These are phyloP conservation scores for Tragelaphus scriptus DNA, from an alignment of 2,113 vertebrate genomes.

Conservation along the genomic window DNA sequence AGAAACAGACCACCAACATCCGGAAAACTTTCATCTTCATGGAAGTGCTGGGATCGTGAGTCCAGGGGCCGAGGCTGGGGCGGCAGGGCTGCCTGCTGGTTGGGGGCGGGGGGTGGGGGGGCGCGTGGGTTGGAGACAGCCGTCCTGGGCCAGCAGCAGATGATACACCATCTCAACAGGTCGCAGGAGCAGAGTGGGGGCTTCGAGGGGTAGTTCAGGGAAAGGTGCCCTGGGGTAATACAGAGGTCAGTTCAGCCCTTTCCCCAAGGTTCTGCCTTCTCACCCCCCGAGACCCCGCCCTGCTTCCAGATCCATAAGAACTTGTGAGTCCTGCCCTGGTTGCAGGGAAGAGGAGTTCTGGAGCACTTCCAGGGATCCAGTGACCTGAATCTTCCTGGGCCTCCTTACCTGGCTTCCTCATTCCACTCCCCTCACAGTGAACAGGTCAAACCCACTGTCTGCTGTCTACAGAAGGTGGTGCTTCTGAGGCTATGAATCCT, in stretches of 20 bases:
- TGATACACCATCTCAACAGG: not conserved
- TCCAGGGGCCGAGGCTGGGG: constrained; percentile 38
- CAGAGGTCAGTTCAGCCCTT: not conserved
- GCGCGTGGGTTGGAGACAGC: rapidly evolving
- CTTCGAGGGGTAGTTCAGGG: not conserved
- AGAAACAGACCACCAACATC: constrained; percentile 92
- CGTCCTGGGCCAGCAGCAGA: not conserved
- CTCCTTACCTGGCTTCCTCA: not conserved
- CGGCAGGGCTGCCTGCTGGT: not conserved
- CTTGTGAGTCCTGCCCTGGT: not conserved
- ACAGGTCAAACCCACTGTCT: not conserved
- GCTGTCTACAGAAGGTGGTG: not conserved
- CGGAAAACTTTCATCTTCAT: constrained; percentile 93
- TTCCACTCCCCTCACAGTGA: not conserved
- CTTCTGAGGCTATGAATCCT: not conserved
- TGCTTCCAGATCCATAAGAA: not conserved
- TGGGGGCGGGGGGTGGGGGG: too few species aligned
- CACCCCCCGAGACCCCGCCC: rapidly evolving
- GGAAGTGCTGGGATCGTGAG: constrained; percentile 94
- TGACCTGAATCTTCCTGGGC: not conserved
- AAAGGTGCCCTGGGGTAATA: not conserved
- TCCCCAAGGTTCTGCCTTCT: not conserved
- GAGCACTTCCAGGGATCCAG: not conserved
- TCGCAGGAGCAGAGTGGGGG: not conserved
- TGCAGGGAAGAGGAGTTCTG: not conserved